Evolutionary conservation across 2,888 invertebrate species (phyloP).

Genomic region (Cosmorhoe ocellata): DNA sequence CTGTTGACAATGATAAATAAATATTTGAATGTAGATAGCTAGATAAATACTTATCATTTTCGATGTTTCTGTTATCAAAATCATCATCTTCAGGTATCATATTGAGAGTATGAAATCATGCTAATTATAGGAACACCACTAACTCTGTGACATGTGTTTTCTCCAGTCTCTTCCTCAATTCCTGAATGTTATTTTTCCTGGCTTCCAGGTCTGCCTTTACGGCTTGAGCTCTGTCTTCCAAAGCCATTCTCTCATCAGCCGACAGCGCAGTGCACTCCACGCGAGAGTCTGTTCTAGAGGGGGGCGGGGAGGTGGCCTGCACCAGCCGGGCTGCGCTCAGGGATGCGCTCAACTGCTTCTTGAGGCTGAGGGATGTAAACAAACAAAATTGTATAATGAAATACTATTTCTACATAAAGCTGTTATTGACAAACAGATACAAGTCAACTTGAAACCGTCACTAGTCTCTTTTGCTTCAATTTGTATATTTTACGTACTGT

Average conservation of each 20-base stretch:
- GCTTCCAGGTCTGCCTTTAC: slow-evolving; percentile 88
- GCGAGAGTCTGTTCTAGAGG: slow-evolving; percentile 43
- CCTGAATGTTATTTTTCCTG: slow-evolving; percentile 90
- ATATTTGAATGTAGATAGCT: too few species aligned
- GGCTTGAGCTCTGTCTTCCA: slow-evolving; percentile 77
- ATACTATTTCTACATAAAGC: too few species aligned
- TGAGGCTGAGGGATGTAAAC: slow-evolving; percentile 71
- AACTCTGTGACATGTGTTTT: slow-evolving; percentile 94
- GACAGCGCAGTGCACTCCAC: slow-evolving; percentile 70
- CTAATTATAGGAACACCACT: slow-evolving; percentile 64
- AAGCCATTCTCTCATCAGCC: slow-evolving; percentile 77
- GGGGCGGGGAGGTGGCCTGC: slow-evolving; percentile 62
- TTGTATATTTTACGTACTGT: too few species aligned
- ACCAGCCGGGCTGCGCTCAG: slow-evolving; percentile 77
- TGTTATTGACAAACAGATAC: too few species aligned
- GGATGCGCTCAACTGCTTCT: slow-evolving; percentile 86
- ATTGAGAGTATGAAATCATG: too few species aligned
- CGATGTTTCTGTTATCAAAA: too few species aligned
- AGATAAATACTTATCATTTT: too few species aligned
- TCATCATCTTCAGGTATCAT: too few species aligned
- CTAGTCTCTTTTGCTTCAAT: too few species aligned
- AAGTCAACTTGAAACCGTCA: too few species aligned
- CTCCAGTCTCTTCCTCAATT: slow-evolving; percentile 90
- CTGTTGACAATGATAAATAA: slow-evolving; percentile 80
- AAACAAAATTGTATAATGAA: too few species aligned